Percentiles rank a stretch among this genome's conserved stretches.
phyloP scores from a whole-genome alignment of 2,797 vertebrate species.

The Lithobates sylvaticus region DNA sequence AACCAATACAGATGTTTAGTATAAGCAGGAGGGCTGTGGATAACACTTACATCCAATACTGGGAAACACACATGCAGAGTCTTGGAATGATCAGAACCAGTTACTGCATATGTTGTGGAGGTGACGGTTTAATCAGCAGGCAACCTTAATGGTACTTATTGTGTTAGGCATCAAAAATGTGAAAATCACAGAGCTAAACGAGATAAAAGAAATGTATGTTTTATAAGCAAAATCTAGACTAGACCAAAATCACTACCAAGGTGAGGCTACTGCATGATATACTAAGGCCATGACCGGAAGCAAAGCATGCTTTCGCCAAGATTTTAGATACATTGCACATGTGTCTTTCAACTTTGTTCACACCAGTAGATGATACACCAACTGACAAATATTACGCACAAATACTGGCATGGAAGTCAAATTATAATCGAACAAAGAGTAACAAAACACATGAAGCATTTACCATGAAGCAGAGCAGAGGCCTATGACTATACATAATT shows the following conservation, averaged over 20 bases:
- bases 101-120: conserved; percentile 7
- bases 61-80: conserved; percentile 20
- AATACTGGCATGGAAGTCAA: too few species aligned
- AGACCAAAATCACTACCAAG: neutral
- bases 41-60: conserved; percentile 42
- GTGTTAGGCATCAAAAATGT: conserved; percentile 16
- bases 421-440: too few species aligned
- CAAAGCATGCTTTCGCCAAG: neutral
- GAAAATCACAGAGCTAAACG: conserved; percentile 13
- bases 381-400: too few species aligned
- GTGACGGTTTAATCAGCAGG: conserved; percentile 27
- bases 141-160: conserved; percentile 27
- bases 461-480: too few species aligned
- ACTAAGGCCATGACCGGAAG: neutral
- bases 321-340: neutral
- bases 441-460: too few species aligned
- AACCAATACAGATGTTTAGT: conserved; percentile 56
- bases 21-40: conserved; percentile 51
- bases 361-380: too few species aligned
- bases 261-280: neutral
- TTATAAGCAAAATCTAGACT: neutral
- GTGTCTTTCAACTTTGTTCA: too few species aligned
- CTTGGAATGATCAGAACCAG: conserved; percentile 24
- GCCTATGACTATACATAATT: too few species aligned
- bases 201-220: conserved; percentile 11